Conservation (phyloP, 2,113 vertebrate genomes). For the Centrocercus urophasianus region DNA sequence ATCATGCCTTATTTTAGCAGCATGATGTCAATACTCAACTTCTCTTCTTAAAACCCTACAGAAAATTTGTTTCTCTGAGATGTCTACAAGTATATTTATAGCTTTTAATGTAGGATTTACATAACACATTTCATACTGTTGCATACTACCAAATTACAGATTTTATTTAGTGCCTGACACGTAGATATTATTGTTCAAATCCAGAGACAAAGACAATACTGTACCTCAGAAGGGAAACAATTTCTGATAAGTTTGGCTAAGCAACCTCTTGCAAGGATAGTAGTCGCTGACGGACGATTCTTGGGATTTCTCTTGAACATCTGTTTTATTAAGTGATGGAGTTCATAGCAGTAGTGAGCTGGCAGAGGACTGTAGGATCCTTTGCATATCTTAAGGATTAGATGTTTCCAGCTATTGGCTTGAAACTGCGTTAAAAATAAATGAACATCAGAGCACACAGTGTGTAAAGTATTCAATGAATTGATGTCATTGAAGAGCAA, state of each 20-base stretch:
- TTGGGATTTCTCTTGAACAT: constrained; percentile 92
- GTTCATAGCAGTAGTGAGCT: constrained; percentile 85
- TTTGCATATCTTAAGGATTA: constrained; percentile 93
- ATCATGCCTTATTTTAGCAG: not conserved
- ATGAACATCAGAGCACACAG: not conserved
- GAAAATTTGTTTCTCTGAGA: not conserved
- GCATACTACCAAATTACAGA: not conserved
- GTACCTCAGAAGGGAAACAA: constrained; percentile 82
- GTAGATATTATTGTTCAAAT: not conserved
- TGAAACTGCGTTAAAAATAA: constrained; percentile 86
- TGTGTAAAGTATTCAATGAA: not conserved
- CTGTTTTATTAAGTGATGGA: constrained; percentile 88
- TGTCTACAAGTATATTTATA: not conserved
- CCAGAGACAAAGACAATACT: not conserved
- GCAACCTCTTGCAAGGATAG: constrained; percentile 85
- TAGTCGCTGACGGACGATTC: constrained; percentile 88
- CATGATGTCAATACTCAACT: not conserved
- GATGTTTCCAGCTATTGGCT: constrained; percentile 91
- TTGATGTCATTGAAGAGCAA: not conserved
- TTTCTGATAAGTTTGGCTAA: constrained; percentile 76
- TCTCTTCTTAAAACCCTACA: not conserved
- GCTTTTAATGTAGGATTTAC: not conserved
- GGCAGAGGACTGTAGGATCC: constrained; percentile 88
- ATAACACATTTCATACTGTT: not conserved
- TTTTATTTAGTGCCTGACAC: not conserved